Evolutionary conservation across 2,888 invertebrate genomes (phyloP), one percentile per base, ranked within the genome.

Genomic region (Drosophila helvetica): DNA sequence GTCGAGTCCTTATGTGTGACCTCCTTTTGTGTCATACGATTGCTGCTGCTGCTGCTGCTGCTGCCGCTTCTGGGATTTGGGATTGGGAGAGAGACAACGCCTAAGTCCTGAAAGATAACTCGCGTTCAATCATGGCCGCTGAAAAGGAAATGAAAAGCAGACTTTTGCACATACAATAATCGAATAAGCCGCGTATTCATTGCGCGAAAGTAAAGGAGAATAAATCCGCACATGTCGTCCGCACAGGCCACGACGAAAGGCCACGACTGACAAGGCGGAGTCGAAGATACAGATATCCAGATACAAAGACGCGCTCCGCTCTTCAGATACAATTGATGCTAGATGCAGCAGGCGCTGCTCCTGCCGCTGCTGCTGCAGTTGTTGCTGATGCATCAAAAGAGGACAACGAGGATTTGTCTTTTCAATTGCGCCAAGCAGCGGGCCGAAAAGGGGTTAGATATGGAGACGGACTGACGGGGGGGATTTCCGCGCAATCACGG

Each of bases 131-230:
- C 83, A 84, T 47, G 25, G 72, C 33, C 68, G 72, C 38, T 85
- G 83, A 88, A 83, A 71, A 86, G 73, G 84, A 86, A 83, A 83
- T 80, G 80, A 86, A 84, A 83, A 84, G 78, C 69, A 80, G 71
- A 83, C 66, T 43, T 38, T 43, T 54, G 46, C 30, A 55, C 51
- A 68, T 71, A 73, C 70, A 88, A 88, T 84, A 88, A 88, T 83
- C 83, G 86, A 86, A 86, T 84, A 84, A 84, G 88, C 86, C 88
- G 83, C 80, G 78, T 51, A 84, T 88, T 84, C 83, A 84, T 80
- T 60, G 77, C 59, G 53, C 67, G 52, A 85, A 74, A 79, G 78
- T 81, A 70, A 84, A 88, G 80, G 78, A 78, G 52, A 77, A 88
- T 88, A 88, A 84, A 84, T 84, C 83, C 83, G 84, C 86, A 88